phyloP scores from a whole-genome alignment of 53 echinoderm and acorn worm species.

The Holothuria leucospilota region DNA sequence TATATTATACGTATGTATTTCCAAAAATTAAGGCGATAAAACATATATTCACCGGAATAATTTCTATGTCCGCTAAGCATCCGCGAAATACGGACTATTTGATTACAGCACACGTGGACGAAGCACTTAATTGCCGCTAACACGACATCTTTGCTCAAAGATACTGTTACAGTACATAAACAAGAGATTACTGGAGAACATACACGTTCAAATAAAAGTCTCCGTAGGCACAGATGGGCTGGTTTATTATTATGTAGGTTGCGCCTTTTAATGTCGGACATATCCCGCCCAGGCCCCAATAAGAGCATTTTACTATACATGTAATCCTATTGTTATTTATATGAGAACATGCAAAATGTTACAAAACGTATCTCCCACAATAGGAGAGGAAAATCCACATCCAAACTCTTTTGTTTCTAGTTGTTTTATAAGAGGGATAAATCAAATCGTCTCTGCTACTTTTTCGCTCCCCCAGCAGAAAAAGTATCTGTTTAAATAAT shows the following conservation, averaged over 20 bases:
- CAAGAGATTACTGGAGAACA: conserved; percentile 25
- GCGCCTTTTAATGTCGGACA: conserved; percentile 5
- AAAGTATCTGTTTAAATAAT: too few relatives aligned
- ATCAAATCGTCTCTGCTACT: too few relatives aligned
- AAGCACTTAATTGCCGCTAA: conserved; percentile 49
- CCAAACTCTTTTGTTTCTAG: too few relatives aligned
- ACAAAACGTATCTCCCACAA: too few relatives aligned
- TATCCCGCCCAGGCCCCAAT: neutral
- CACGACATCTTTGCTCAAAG: conserved; percentile 23
- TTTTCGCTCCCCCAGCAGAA: too few relatives aligned
- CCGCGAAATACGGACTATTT: conserved; percentile 24
- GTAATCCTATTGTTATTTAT: too few relatives aligned
- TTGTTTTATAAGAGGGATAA: too few relatives aligned
- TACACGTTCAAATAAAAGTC: neutral
- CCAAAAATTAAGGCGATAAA: conserved; percentile 37
- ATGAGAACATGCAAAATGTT: too few relatives aligned
- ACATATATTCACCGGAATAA: conserved; percentile 32
- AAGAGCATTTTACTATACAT: too few relatives aligned
- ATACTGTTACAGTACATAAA: conserved; percentile 48
- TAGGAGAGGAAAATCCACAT: too few relatives aligned
- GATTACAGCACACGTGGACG: conserved; percentile 36
- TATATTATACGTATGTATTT: conserved; percentile 40
- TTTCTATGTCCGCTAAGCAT: conserved; percentile 35
- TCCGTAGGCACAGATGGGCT: conserved; percentile 42
- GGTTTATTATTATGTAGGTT: conserved; percentile 4